Percentiles rank a stretch among this genome's conserved stretches.
phyloP scores from a whole-genome alignment of 2,797 vertebrate species.

The Mormyrops attenuatus region DNA sequence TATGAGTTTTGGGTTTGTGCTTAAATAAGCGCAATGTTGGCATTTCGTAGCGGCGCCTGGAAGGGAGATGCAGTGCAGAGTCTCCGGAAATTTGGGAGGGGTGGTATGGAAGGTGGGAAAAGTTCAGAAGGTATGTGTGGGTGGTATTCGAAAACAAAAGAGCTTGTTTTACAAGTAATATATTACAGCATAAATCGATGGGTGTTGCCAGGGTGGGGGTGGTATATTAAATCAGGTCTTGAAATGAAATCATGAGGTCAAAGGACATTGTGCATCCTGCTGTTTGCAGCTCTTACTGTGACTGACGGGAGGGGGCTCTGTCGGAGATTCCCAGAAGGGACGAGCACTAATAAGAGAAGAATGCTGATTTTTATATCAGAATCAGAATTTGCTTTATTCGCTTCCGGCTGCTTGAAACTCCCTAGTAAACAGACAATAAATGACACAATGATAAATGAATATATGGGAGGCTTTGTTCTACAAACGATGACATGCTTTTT shows the following conservation, averaged over 20 bases:
- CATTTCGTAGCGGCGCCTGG: not conserved
- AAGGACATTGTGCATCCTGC: not conserved
- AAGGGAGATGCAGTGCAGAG: not conserved
- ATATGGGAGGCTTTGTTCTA: not conserved
- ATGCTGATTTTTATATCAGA: not conserved
- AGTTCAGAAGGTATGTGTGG: not conserved
- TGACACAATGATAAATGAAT: no score
- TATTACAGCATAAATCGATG: not conserved
- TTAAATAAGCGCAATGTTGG: not conserved
- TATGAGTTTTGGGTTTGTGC: not conserved
- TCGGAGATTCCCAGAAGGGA: not conserved
- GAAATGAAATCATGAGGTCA: not conserved
- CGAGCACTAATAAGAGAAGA: not conserved
- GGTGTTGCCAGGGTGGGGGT: not conserved
- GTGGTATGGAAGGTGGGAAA: not conserved
- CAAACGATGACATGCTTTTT: not conserved
- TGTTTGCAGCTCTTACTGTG: not conserved
- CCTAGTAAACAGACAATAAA: no score
- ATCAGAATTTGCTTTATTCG: no score
- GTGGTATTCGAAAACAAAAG: not conserved
- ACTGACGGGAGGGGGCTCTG: not conserved
- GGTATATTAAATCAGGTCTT: not conserved
- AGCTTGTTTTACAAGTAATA: not conserved
- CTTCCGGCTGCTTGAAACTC: no score
- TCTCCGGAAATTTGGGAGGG: not conserved